Conservation (phyloP, 1,140 invertebrate species). For the Ostrea denselamellosa region DNA sequence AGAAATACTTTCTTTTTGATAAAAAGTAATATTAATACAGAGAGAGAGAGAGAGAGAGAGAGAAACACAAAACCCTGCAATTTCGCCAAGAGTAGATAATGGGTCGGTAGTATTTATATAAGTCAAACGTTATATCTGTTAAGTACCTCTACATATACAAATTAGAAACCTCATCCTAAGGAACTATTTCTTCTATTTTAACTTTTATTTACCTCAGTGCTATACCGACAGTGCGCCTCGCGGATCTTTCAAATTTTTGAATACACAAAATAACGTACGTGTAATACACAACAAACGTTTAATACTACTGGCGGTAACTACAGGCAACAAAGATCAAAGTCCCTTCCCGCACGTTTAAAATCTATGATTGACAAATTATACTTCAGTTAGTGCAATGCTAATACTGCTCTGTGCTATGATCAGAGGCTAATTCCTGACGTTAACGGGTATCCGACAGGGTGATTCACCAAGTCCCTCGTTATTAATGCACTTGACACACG, state of each 20-base stretch:
- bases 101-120: neutral
- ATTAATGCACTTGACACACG: neutral
- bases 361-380: conserved; percentile 30
- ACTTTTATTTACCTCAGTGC: neutral
- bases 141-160: neutral
- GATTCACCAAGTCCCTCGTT: conserved; percentile 12
- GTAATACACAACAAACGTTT: neutral
- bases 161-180: neutral
- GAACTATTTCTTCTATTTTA: conserved; percentile 20
- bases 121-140: neutral
- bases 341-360: conserved; percentile 23
- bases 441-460: neutral
- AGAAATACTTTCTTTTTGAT: neutral
- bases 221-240: neutral
- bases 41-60: no score
- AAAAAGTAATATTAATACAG: neutral
- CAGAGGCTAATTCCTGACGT: conserved; percentile 18
- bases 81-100: neutral
- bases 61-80: neutral
- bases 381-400: neutral
- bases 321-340: conserved; percentile 24
- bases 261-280: neutral
- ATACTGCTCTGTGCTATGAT: neutral
- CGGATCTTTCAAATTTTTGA: neutral
- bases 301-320: neutral